Base-by-base conservation (phyloP, 2,888 invertebrate genomes). In the Yponomeuta sedellus region DNA sequence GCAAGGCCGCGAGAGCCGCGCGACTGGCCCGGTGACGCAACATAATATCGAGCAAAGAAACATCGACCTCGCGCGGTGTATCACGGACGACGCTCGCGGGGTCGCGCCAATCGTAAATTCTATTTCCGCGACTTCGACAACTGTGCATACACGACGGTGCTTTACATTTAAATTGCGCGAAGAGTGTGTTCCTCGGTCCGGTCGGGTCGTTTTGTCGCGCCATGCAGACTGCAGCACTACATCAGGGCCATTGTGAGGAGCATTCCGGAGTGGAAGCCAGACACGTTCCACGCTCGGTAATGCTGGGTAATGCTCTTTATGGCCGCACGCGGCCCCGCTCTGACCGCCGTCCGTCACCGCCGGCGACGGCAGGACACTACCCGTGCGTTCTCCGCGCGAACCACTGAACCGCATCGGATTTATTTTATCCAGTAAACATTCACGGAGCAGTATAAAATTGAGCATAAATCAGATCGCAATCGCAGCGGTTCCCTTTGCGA, bases 51-150 rank as follows among this genome's bases (percentile, higher is more conserved):
- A 58, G 65, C 66, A 78, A 81, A 57, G 57, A 57, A 57, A 75
- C 81, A 78, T 78, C 75, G 84, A 85, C 83, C 85, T 85, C 85
- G 80, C 75, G 74, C 73, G 80, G 79, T 82, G 80, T 82, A 82
- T 77, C 79, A 77, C 75, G 70, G 67, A 70, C 69, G 69, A 70
- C 70, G 44, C 44, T 74, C 71, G 74, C 74, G 76, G 74, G 78
- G 77, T 81, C 85, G 77, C 72, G 71, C 71, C 72, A 77, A 76
- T 82, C 81, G 78, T 86, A 82, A 83, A 83, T 83, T 80, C 78
- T 80, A 79, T 83, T 86, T 86, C 87, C 88, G 82, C 82, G 73
- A 83, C 82, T 83, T 39, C 12, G 57, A 56, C 73, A 71, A 71
- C 69, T 70, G 75, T 73, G 71, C 67, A 57, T 52, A 66, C 61